Base-by-base conservation (phyloP, 2,113 vertebrate genomes). In the Thinocorus orbignyianus region DNA sequence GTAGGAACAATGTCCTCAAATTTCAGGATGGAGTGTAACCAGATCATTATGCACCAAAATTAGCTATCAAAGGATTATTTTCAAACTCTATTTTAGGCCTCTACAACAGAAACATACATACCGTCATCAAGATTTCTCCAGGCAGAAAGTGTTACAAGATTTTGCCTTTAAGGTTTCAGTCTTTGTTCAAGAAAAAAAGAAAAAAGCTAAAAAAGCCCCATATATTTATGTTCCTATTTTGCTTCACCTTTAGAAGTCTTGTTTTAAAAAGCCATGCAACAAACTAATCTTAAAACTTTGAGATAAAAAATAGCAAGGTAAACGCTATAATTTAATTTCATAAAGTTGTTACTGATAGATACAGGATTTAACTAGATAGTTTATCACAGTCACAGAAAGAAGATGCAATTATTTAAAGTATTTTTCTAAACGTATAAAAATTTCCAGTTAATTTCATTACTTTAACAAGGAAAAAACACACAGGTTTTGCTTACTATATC, bases 401-500 rank as follows among this genome's bases (percentile, higher is more conserved):
- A 1, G 11, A 51, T 2, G 1, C 8, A 13, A 13, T 33, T 89
- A 48, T 65, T 33, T 13, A 9, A 2, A 12, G 9, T 10, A 4
- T 81, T 79, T 73, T 84, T 81, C 46, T 64, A 39, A 7, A 82
- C 79, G 11, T 13, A 20, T 22, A 89, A 4, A 15, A 19, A 11
- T 41, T 77, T 90, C 41, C 28, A 86, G 44, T 42, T 28, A 19
- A 31, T 65, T 61, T 61, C 23, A 42, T 58, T 54, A 70, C 37
- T 86, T 92, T 61, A 80, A 39, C 20, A 88, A 90, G 49, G 13
- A 85, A 81, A 25, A 81, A 93, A 46, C 33, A 68, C 8, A 51
- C 4, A 46, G 7, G 11, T 65, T 69, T 86, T 90, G 30, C 54
- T 92, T 66, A 79, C 18, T 69, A 2, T 35, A 57, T 37, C 44